These are phyloP conservation scores for Ceryle rudis DNA, from an alignment of 2,797 vertebrate species.

Conservation along the genomic window DNA sequence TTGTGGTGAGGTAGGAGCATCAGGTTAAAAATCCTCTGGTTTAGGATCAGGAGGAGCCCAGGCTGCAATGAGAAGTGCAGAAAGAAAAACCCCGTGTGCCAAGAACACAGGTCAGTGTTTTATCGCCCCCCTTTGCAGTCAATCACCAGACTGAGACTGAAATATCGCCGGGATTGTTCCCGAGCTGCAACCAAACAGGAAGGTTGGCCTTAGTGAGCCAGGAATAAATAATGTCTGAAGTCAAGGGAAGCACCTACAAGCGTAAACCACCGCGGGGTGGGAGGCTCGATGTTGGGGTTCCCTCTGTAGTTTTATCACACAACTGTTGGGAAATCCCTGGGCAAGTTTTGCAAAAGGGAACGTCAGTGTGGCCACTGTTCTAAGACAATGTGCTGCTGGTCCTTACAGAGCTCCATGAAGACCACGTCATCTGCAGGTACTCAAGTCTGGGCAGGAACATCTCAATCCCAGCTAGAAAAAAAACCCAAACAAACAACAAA, in stretches of 20 bases:
- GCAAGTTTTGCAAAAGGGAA: neutral
- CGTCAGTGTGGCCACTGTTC: fast-evolving
- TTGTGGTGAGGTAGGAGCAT: neutral
- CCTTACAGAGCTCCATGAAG: neutral
- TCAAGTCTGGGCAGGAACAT: fast-evolving
- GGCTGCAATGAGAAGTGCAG: neutral
- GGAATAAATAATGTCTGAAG: neutral
- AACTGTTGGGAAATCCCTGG: neutral
- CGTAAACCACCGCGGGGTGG: fast-evolving
- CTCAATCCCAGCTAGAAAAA: neutral
- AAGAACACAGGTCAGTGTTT: neutral
- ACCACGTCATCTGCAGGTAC: fast-evolving
- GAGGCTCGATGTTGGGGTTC: fast-evolving
- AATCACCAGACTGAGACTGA: neutral
- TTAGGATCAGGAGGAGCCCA: neutral
- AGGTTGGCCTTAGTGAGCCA: neutral
- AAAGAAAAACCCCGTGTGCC: neutral
- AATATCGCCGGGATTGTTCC: neutral
- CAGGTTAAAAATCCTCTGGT: neutral
- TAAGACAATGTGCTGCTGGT: fast-evolving
- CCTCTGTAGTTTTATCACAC: neutral
- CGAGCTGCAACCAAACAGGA: fast-evolving
- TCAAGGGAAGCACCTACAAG: neutral
- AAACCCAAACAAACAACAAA: too few relatives aligned
- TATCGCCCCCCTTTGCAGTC: neutral